Base-by-base conservation (phyloP, 2,888 invertebrate genomes). In the Nasonia oneida region DNA sequence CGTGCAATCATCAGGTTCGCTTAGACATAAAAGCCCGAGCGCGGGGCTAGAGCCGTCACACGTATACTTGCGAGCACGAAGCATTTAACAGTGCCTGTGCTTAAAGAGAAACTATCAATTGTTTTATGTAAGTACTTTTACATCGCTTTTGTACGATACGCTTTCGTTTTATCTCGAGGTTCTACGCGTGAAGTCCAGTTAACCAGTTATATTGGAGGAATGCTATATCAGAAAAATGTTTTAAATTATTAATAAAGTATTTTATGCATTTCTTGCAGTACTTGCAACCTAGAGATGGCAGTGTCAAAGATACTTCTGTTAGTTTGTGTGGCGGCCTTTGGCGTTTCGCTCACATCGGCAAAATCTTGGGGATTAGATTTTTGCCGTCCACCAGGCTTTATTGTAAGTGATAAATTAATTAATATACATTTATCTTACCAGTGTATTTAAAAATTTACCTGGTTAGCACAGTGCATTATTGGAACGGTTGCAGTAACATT, bases 11-110 rank as follows among this genome's bases (percentile, higher is more conserved):
- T 82, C 79, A 14, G 67, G 15, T 53, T 75, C 37, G 23, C 67
- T 50, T 75, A n/a, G 71, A 37, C 71, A 87, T 87, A 87, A 84
- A 87, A 87, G 82, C 71, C 86, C 61, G n/a, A 47, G 23, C 42
- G 2, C 23, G 57, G 70, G 12, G 29, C 8, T 39, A 29, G 50
- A 71, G 10, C 50, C 23, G 29, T 14, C 84, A 84, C 73, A 81
- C 18, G 39, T 82, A 29, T 29, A 74, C 57, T 50, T 76, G 5
- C 61, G 79, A 77, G 53, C 70, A 53, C n/a, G 23, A 81, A 78
- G 76, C 53, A 77, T 73, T 77, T 76, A 86, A 83, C 47, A 73
- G 61, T 42, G 81, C 15, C 15, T 39, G 15, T 6, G 39, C 15
- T 2, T 1, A 61, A 29, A 74, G 39, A 73, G 39, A 78, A 18